A percentile compares a stretch with the other conserved stretches of the same genome.
Conservation (phyloP, 2,797 vertebrate genomes). For the Decapterus maruadsi region DNA sequence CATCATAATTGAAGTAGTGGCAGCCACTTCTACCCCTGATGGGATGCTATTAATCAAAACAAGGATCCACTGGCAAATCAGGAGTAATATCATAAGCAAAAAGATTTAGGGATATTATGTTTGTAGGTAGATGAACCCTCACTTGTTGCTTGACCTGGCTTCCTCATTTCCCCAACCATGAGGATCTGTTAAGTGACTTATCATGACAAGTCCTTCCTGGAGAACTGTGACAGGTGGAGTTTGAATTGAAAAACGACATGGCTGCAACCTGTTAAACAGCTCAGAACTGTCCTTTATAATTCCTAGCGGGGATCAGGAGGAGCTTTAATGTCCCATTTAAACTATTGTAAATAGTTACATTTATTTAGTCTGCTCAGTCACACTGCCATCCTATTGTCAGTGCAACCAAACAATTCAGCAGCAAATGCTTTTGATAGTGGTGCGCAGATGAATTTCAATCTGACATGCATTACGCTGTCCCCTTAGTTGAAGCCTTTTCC, state of each 20-base stretch:
- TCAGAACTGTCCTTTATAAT: constrained; percentile 4
- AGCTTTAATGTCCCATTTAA: not conserved
- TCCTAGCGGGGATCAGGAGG: not conserved
- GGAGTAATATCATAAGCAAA: not conserved
- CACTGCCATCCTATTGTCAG: constrained; percentile 46
- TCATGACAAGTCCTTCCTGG: constrained; percentile 41
- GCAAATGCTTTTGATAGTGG: constrained; percentile 33
- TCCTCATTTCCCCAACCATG: constrained; percentile 8
- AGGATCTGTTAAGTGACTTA: constrained; percentile 36
- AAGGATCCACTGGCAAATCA: not conserved
- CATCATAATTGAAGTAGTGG: not conserved
- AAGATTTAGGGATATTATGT: not conserved
- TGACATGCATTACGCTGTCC: constrained; percentile 30
- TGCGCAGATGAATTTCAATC: constrained; percentile 45
- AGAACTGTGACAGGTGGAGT: constrained; percentile 25
- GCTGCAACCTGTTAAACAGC: not conserved
- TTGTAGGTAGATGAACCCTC: not conserved
- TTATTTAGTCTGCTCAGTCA: constrained; percentile 25
- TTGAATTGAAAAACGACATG: not conserved
- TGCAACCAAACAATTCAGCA: constrained; percentile 39
- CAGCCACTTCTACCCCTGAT: not conserved
- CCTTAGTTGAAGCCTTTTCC: constrained; percentile 35
- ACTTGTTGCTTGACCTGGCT: constrained; percentile 15
- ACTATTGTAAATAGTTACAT: constrained; percentile 6
- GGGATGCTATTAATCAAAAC: not conserved